A percentile compares a stretch with the other conserved stretches of the same genome.
phyloP scores from a whole-genome alignment of 1,140 invertebrate species.

The Monomorium pharaonis region DNA sequence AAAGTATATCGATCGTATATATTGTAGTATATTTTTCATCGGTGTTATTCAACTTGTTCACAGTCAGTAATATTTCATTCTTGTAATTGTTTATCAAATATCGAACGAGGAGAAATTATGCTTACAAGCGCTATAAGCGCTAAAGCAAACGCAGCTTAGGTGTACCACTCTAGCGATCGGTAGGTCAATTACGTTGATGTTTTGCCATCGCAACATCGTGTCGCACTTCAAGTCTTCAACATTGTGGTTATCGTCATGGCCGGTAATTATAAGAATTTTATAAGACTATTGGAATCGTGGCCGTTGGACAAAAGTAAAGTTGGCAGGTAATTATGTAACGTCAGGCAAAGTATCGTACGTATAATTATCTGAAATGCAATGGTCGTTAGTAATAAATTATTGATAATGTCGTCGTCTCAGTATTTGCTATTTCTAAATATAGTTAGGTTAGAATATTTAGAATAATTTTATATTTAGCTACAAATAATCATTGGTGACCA shows the following conservation, averaged over 20 bases:
- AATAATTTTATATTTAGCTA: background rate
- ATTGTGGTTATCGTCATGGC: conserved; percentile 83
- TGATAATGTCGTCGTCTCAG: background rate
- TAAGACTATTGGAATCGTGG: conserved; percentile 92
- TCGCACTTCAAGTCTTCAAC: background rate
- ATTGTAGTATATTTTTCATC: no score
- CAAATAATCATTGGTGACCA: background rate
- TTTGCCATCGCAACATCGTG: background rate
- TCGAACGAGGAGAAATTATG: no score
- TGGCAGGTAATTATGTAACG: conserved; percentile 87
- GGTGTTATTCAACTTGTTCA: background rate
- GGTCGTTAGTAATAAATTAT: background rate
- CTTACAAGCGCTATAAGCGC: no score
- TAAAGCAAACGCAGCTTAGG: no score
- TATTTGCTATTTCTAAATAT: background rate
- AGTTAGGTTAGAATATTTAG: conserved; percentile 18
- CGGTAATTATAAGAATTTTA: conserved; percentile 89
- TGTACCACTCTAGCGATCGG: background rate
- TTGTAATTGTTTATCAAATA: no score
- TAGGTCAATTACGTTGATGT: background rate
- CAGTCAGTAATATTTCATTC: background rate
- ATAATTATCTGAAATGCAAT: background rate
- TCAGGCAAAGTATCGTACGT: background rate
- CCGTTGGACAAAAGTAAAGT: conserved; percentile 90
- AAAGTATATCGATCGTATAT: no score